Percentiles rank a stretch among this genome's conserved stretches.
Evolutionary conservation across 2,888 invertebrate genomes (phyloP).

Genomic region (Linnaemya vulpina): DNA sequence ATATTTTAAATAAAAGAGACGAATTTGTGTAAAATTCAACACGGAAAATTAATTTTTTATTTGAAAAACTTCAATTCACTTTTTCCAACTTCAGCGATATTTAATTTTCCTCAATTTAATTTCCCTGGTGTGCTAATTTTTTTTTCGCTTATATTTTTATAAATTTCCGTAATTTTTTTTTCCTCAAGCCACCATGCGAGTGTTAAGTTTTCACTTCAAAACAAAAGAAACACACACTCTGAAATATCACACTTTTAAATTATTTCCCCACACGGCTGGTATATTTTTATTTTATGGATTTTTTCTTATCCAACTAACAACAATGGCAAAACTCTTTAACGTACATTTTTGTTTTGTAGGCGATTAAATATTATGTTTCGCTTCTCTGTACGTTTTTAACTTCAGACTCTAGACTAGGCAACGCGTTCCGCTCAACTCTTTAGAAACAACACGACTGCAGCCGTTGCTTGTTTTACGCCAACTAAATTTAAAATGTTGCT

Average conservation of each 20-base stretch:
- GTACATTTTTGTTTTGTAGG: constrained; percentile 53
- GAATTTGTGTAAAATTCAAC: too few species aligned
- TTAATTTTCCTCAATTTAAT: constrained; percentile 36
- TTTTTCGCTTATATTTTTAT: not conserved
- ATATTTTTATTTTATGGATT: not conserved
- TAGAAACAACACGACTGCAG: constrained; percentile 63
- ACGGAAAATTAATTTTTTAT: not conserved
- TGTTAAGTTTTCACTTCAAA: constrained; percentile 44
- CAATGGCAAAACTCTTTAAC: constrained; percentile 25
- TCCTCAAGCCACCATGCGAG: constrained; percentile 5
- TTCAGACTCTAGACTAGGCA: not conserved
- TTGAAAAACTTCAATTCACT: not conserved
- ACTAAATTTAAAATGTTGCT: constrained; percentile 52
- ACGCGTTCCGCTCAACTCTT: constrained; percentile 28
- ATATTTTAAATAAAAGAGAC: not conserved
- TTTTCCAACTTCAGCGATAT: constrained; percentile 17
- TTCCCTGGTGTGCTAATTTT: constrained; percentile 29
- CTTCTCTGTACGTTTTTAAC: constrained; percentile 21
- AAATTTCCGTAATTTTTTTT: constrained; percentile 6
- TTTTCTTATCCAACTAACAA: constrained; percentile 5
- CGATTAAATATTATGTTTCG: constrained; percentile 21
- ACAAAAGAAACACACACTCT: constrained; percentile 6
- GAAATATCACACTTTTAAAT: constrained; percentile 20
- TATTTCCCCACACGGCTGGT: constrained; percentile 23
- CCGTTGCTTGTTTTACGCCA: constrained; percentile 65